phyloP scores from a whole-genome alignment of 2,113 vertebrate genomes.

The Pangasianodon hypophthalmus region DNA sequence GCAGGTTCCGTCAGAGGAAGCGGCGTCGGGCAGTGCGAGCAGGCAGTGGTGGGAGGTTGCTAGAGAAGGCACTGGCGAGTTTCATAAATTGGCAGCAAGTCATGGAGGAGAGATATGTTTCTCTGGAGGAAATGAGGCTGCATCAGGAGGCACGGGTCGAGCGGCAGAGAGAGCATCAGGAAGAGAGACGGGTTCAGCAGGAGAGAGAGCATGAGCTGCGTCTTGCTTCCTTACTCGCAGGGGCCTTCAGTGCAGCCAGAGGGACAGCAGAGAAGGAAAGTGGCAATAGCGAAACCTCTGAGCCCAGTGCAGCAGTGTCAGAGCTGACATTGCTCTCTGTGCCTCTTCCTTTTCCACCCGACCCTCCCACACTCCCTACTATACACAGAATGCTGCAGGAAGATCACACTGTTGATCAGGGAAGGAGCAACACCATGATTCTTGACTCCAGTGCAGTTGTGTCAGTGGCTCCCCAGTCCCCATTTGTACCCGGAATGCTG shows the following conservation, averaged over 20 bases:
- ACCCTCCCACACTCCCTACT: conserved; percentile 49
- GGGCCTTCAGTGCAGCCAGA: conserved; percentile 60
- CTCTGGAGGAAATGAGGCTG: conserved; percentile 74
- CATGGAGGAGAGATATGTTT: conserved; percentile 78
- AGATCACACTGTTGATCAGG: conserved; percentile 8
- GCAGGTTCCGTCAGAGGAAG: conserved; percentile 65
- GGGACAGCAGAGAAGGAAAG: neutral
- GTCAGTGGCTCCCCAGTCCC: neutral
- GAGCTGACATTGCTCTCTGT: neutral
- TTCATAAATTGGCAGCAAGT: conserved; percentile 77
- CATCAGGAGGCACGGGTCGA: conserved; percentile 77
- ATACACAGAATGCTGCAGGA: conserved; percentile 28
- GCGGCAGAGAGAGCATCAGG: conserved; percentile 78
- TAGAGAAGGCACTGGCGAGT: conserved; percentile 74
- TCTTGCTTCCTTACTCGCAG: conserved; percentile 77
- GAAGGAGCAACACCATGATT: neutral
- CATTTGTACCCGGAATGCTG: neutral
- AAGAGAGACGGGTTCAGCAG: conserved; percentile 77
- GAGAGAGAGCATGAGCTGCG: conserved; percentile 80
- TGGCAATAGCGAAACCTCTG: conserved; percentile 11
- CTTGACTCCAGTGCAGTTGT: neutral
- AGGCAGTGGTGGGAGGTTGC: conserved; percentile 57
- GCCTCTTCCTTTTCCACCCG: neutral
- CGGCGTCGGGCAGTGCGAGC: conserved; percentile 58
- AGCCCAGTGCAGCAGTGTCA: neutral